phyloP scores from a whole-genome alignment of 1,140 invertebrate genomes.

The Lucilia sericata region DNA sequence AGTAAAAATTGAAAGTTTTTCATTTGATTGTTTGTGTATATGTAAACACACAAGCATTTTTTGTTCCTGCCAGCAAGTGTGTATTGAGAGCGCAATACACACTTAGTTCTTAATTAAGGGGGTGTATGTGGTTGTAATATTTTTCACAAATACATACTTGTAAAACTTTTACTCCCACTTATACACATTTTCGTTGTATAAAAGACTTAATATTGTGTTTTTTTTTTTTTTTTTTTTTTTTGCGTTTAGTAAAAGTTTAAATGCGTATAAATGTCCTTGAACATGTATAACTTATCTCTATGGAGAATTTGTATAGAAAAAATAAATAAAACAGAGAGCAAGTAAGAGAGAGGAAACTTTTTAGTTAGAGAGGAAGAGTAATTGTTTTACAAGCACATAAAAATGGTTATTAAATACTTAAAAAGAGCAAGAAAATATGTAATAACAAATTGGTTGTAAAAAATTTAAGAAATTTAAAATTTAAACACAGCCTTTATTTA shows the following conservation, averaged over 20 bases:
- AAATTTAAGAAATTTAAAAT: no score
- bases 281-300: not conserved
- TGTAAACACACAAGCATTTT: not conserved
- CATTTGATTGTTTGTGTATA: not conserved
- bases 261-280: conserved; percentile 26
- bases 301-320: not conserved
- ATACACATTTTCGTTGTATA: no score
- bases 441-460: no score
- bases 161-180: not conserved
- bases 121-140: not conserved
- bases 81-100: not conserved
- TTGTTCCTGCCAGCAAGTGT: no score
- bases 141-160: not conserved
- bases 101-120: not conserved
- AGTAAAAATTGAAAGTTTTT: conserved; percentile 24
- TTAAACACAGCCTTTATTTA: no score
- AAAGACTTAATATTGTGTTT: no score
- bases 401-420: no score
- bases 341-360: not conserved
- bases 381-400: not conserved
- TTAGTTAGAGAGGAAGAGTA: not conserved
- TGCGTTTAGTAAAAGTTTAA: not conserved
- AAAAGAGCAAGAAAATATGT: no score
- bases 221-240: not conserved
- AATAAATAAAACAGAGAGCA: not conserved